A percentile compares a stretch with the other conserved stretches of the same genome.
These are phyloP conservation scores for Phylloscopus collybita DNA, from an alignment of 2,797 vertebrate species.

Conservation along the genomic window DNA sequence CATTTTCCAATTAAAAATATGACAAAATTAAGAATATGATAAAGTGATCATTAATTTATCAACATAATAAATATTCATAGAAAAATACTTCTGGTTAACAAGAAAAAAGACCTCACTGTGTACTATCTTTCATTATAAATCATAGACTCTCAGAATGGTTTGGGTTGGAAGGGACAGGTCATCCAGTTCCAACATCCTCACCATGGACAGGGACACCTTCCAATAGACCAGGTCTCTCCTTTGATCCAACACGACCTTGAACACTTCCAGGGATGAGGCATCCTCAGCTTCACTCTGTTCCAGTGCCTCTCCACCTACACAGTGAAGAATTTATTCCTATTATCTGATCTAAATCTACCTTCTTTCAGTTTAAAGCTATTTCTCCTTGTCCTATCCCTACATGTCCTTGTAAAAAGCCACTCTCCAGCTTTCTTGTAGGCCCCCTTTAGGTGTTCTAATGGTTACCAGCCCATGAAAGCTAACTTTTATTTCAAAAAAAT, in stretches of 20 bases:
- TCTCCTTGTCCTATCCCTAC: background rate
- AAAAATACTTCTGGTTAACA: background rate
- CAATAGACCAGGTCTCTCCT: background rate
- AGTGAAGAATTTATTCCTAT: background rate
- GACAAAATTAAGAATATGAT: slow-evolving; percentile 27
- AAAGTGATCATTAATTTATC: slow-evolving; percentile 8
- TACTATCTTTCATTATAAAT: background rate
- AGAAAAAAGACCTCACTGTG: background rate
- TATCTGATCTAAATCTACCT: background rate
- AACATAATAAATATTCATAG: background rate
- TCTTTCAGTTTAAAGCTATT: background rate
- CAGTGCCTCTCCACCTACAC: background rate
- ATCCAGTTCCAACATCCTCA: background rate
- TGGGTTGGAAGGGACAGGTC: background rate
- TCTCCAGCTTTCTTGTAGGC: background rate
- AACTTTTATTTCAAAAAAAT: background rate
- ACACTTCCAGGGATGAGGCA: background rate
- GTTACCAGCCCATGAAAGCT: slow-evolving; percentile 1
- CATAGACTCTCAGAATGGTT: background rate
- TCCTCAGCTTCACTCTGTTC: background rate
- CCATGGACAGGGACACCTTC: background rate
- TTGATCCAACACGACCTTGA: background rate
- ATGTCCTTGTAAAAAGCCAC: background rate
- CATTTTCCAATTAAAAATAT: slow-evolving; percentile 25
- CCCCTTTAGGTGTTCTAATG: background rate